Base-by-base conservation (phyloP, 2,888 invertebrate genomes). In the Dynastes grantii region DNA sequence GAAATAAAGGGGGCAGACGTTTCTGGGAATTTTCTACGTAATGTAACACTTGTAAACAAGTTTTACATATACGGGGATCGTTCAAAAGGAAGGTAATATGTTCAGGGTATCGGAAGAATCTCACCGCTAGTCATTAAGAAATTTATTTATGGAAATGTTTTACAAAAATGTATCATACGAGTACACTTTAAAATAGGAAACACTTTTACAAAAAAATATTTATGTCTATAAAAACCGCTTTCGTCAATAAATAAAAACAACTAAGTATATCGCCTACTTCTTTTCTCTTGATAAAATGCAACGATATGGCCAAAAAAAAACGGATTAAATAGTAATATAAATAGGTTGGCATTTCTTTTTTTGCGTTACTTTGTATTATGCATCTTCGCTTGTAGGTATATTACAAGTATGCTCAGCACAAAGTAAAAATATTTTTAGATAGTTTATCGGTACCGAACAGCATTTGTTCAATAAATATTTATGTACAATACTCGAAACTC, bases 401-500 rank as follows among this genome's bases (percentile, higher is more conserved):
- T 22, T 22, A 22, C 32, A 37, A 2, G 32, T 2, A 5, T 37
- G 32, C 32, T 27, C 22, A 22, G 16, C 49, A 68, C 22, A 68
- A 51, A 68, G 49, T 68, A 2, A 68, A 27, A 68, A 68, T 68
- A 68, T 8, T 45, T 16, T 68, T 29, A 13, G 27, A 51, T 22
- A 32, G 27, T 51, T 49, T 51, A 51, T 68, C 51, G 3, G 27
- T 51, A 51, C 51, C 51, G 68, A 68, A 68, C n/a, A 68, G 13
- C 27, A 13, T 51, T 22, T n/a, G 49, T 5, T 51, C 40, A 75
- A 75, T 75, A 75, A 75, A 75, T 75, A 75, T 49, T 45, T 67
- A 63, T 64, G 32, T 49, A 76, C 76, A 76, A 49, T 65, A 76
- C 55, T 63, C 64, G 40, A 49, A 65, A 65, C 76, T 76, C 67